A percentile compares a stretch with the other conserved stretches of the same genome.
Conservation (phyloP, 2,888 invertebrate species). For the Brachylomia viminalis region DNA sequence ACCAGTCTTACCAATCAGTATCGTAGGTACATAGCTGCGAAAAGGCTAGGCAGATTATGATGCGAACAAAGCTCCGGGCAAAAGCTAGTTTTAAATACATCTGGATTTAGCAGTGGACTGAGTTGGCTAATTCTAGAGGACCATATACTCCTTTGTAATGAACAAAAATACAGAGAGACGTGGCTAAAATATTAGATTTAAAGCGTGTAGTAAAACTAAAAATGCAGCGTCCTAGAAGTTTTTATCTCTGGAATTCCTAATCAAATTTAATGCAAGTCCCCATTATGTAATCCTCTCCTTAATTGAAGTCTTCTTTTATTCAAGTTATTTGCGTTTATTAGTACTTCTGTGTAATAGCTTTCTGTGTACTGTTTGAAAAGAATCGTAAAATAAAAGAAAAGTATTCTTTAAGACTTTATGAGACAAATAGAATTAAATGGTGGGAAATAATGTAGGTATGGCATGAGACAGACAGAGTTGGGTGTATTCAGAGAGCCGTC, state of each 20-base stretch:
- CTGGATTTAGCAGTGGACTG: not conserved
- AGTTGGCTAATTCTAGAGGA: not conserved
- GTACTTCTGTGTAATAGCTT: conserved; percentile 53
- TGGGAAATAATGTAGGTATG: conserved; percentile 15
- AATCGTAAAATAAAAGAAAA: conserved; percentile 54
- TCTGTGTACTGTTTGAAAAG: conserved; percentile 40
- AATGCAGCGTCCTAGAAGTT: conserved; percentile 42
- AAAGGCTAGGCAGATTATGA: too few species aligned
- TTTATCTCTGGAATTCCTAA: conserved; percentile 34
- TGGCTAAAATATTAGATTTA: conserved; percentile 16
- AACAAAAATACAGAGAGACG: not conserved
- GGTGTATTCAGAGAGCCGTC: not conserved
- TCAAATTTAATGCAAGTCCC: conserved; percentile 49
- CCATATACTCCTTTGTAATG: not conserved
- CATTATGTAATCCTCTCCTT: conserved; percentile 37
- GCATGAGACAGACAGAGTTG: not conserved
- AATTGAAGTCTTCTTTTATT: conserved; percentile 46
- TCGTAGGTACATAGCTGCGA: too few species aligned
- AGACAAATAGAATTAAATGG: conserved; percentile 43
- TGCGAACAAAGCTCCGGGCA: too few species aligned
- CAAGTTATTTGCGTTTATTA: conserved; percentile 50
- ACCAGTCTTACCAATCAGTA: too few species aligned
- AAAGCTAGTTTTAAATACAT: not conserved
- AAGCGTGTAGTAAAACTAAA: conserved; percentile 32
- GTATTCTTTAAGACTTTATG: conserved; percentile 43